A percentile compares a stretch with the other conserved stretches of the same genome.
phyloP scores from a whole-genome alignment of 2,888 invertebrate genomes.

The Portevinia maculata region DNA sequence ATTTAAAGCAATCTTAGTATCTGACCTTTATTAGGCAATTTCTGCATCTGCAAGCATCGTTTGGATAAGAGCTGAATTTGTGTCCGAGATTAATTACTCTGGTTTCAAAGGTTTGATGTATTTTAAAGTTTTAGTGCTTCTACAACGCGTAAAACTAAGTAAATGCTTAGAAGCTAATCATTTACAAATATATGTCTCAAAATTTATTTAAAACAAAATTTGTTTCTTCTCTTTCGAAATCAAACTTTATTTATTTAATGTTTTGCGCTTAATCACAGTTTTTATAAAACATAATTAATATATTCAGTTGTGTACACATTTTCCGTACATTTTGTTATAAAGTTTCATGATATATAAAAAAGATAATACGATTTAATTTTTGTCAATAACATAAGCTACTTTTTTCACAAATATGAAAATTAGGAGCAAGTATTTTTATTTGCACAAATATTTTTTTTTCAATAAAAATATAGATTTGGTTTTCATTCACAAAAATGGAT shows the following conservation, averaged over 20 bases:
- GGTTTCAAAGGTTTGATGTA: neutral
- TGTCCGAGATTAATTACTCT: neutral
- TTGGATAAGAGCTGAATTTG: neutral
- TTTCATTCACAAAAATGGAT: conserved; percentile 69
- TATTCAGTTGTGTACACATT: conserved; percentile 43
- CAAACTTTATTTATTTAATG: conserved; percentile 55
- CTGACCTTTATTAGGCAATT: conserved; percentile 58
- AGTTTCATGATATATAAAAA: conserved; percentile 9
- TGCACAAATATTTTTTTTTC: conserved; percentile 29
- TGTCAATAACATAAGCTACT: conserved; percentile 1
- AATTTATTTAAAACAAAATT: conserved; percentile 27
- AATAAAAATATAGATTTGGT: conserved; percentile 53
- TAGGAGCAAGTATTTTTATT: conserved; percentile 53
- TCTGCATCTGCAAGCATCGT: conserved; percentile 43
- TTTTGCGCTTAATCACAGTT: conserved; percentile 66
- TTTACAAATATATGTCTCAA: neutral
- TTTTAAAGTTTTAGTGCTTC: conserved; percentile 21
- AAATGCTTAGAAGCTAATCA: conserved; percentile 31
- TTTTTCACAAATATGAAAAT: conserved; percentile 52
- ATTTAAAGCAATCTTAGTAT: conserved; percentile 44
- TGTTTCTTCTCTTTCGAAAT: conserved; percentile 43
- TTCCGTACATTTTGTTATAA: neutral
- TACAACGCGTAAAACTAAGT: conserved; percentile 11
- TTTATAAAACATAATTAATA: conserved; percentile 42
- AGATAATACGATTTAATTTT: neutral